Percentiles rank a stretch among this genome's conserved stretches.
Evolutionary conservation across 2,888 invertebrate species (phyloP).

Genomic region (Cheilosia soror): DNA sequence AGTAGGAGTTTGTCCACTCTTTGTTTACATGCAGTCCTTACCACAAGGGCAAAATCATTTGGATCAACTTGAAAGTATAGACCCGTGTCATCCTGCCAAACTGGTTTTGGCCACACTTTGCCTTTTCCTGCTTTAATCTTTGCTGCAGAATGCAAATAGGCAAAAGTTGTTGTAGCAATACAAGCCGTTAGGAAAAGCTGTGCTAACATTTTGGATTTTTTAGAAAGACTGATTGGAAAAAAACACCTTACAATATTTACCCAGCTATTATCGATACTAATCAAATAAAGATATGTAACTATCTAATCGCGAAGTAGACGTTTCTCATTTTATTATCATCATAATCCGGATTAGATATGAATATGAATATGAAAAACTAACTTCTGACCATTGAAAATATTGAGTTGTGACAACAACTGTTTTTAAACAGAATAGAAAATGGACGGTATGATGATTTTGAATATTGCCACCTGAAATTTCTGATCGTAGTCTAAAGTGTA

Average conservation of each 20-base stretch:
- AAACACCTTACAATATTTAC: slow-evolving; percentile 1
- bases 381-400: no score
- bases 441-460: no score
- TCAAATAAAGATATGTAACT: not conserved
- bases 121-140: slow-evolving; percentile 77
- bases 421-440: no score
- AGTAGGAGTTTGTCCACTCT: not conserved
- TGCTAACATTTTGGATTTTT: slow-evolving; percentile 20
- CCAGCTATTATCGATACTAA: not conserved
- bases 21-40: slow-evolving; percentile 77
- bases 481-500: no score
- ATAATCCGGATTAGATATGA: no score
- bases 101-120: slow-evolving; percentile 89
- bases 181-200: slow-evolving; percentile 8
- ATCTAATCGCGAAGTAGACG: no score
- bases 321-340: no score
- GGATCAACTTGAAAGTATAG: slow-evolving; percentile 84
- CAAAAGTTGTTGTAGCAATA: not conserved
- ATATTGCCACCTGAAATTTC: no score
- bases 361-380: no score
- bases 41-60: slow-evolving; percentile 84
- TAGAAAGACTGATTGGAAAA: slow-evolving; percentile 15
- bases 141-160: slow-evolving; percentile 11
- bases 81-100: slow-evolving; percentile 84
- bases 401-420: no score